These are phyloP conservation scores for Oscheius myriophilus DNA, from an alignment of 2,888 invertebrate genomes.

Conservation along the genomic window DNA sequence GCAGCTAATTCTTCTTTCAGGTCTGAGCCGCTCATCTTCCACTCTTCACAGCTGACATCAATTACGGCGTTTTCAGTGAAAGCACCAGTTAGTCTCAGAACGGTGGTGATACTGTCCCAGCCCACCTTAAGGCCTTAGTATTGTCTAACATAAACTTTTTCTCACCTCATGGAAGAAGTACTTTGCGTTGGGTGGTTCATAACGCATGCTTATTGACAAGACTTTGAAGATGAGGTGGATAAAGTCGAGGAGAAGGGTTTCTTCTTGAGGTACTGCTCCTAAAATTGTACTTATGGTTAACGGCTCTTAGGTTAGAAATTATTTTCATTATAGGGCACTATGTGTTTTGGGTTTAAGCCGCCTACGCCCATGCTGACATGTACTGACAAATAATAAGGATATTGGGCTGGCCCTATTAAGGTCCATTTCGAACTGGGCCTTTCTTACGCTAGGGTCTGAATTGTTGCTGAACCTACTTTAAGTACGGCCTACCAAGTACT, in stretches of 20 bases:
- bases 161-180: constrained; percentile 92
- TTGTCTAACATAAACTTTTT: constrained; percentile 2
- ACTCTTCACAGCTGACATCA: constrained; percentile 41
- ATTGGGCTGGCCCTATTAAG: too few relatives aligned
- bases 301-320: too few relatives aligned
- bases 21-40: constrained; percentile 40
- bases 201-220: constrained; percentile 94
- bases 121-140: constrained; percentile 79
- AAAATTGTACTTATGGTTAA: too few relatives aligned
- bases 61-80: constrained; percentile 74
- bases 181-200: constrained; percentile 98
- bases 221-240: constrained; percentile 66
- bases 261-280: constrained; percentile 33
- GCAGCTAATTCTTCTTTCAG: constrained; percentile 42
- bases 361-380: too few relatives aligned
- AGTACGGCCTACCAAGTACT: too few relatives aligned
- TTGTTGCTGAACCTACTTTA: too few relatives aligned
- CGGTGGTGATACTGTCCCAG: constrained; percentile 90
- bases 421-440: too few relatives aligned
- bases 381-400: too few relatives aligned
- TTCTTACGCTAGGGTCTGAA: too few relatives aligned
- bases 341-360: too few relatives aligned
- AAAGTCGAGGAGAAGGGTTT: constrained; percentile 55
- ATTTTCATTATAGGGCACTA: too few relatives aligned
- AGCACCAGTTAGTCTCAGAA: constrained; percentile 89